phyloP scores from a whole-genome alignment of 2,888 invertebrate species.

The Mesochorus sp. region DNA sequence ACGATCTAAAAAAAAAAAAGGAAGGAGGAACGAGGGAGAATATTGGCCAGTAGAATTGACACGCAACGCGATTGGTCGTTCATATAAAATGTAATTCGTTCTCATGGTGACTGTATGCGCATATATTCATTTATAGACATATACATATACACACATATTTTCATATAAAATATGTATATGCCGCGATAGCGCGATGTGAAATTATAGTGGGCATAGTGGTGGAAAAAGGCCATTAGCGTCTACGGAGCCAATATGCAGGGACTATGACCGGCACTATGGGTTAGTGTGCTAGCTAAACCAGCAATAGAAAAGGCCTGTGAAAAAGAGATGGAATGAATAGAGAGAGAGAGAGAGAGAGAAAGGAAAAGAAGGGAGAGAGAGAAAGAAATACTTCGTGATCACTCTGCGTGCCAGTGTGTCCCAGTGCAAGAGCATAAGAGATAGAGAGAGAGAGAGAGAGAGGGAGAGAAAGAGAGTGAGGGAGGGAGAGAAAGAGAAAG shows the following conservation, averaged over 20 bases:
- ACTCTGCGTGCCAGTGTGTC: conserved; percentile 36
- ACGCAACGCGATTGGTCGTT: conserved; percentile 55
- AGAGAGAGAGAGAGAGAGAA: conserved; percentile 9
- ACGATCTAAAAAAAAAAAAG: neutral
- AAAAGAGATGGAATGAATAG: conserved; percentile 14
- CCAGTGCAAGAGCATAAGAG: conserved; percentile 21
- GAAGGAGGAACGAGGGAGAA: conserved; percentile 34
- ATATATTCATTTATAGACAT: neutral
- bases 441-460: neutral
- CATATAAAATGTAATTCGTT: conserved; percentile 55
- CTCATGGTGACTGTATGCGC: conserved; percentile 27
- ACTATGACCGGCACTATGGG: conserved; percentile 34
- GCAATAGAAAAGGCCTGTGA: conserved; percentile 5
- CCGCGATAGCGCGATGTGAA: conserved; percentile 4
- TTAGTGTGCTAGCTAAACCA: conserved; percentile 34
- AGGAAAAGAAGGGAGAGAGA: neutral
- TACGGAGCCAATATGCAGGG: conserved; percentile 43
- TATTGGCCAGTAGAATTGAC: conserved; percentile 55
- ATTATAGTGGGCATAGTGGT: conserved; percentile 43
- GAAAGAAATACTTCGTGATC: conserved; percentile 11
- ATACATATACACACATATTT: neutral
- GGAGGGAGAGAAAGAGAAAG: neutral
- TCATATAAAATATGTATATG: conserved; percentile 24
- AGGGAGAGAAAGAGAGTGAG: neutral
- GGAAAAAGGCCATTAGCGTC: conserved; percentile 51